Evolutionary conservation across 1,140 invertebrate species (phyloP).

Genomic region (Ylistrum balloti): DNA sequence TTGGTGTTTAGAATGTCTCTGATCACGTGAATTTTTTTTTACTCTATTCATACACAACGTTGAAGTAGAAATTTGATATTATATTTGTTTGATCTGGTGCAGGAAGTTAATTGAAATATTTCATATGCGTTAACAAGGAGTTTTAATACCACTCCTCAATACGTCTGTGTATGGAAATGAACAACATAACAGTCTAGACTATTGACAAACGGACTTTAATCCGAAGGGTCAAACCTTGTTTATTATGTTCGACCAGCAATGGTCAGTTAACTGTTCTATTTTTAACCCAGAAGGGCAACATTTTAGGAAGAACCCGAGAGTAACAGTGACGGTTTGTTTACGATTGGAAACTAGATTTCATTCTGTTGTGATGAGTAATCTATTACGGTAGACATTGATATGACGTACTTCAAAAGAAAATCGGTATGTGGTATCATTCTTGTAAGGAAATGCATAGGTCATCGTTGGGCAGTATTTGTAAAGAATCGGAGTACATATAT

Average conservation of each 20-base stretch:
- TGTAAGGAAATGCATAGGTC: neutral
- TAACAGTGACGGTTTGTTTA: too few species aligned
- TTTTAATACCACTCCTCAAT: too few species aligned
- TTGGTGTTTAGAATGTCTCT: too few species aligned
- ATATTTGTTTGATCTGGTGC: too few species aligned
- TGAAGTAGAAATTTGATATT: too few species aligned
- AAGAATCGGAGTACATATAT: slow-evolving; percentile 9
- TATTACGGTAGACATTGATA: neutral
- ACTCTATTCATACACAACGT: too few species aligned
- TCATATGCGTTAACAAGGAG: too few species aligned
- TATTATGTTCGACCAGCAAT: slow-evolving; percentile 1
- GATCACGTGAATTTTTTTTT: too few species aligned
- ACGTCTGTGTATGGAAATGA: too few species aligned
- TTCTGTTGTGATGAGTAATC: neutral
- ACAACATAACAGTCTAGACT: neutral
- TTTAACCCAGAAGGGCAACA: neutral
- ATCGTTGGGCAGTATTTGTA: neutral
- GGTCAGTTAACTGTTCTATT: neutral
- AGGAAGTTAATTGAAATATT: too few species aligned
- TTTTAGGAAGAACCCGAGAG: neutral
- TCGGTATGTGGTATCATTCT: neutral
- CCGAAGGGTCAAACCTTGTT: neutral
- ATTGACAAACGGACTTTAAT: neutral
- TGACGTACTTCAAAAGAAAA: neutral
- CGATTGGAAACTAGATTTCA: too few species aligned